Evolutionary conservation across 2,113 vertebrate species (phyloP), one percentile per base, ranked within the genome.

Genomic region (Maccullochella peelii): DNA sequence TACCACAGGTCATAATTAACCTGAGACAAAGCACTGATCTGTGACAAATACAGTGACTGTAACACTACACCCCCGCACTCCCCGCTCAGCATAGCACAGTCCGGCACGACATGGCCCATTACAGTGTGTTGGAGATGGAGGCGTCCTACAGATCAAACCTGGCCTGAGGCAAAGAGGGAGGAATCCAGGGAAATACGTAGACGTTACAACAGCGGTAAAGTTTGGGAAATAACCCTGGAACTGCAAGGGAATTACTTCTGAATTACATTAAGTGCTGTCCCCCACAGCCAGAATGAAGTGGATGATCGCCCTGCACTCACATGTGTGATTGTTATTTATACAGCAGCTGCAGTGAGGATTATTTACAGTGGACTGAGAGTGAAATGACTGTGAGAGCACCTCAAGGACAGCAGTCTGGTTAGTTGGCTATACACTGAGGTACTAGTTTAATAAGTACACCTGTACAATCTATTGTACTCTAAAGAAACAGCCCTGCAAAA

Each of bases 1-100:
- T 89, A 89, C 93, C 87, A 47, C 75, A 68, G 92, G 95, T 91
- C 87, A 88, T 94, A 91, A 94, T 95, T 93, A 94, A 93, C 90
- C 88, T 72, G 55, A 85, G 87, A 89, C 90, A 89, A 91, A 85
- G 89, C 83, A 73, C 73, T 95, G 94, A 93, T 92, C 94, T 95
- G 87, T 94, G 91, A 94, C 90, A 93, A 94, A 93, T 94, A 82
- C n/a, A n/a, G n/a, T n/a, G 83, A 86, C 81, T 90, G 93, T 88
- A 94, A 94, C 84, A 36, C 59, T 88, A 94, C 65, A 84, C 91
- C 65, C 69, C 7, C 6, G 18, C 12, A 14, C 44, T 38, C 44
- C 50, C 30, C 50, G 54, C 67, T 76, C 49, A 59, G 52, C 27
- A 65, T 57, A 80, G 72, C 71, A 30, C 68, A 71, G 75, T 66